Conservation (phyloP, 2,113 vertebrate genomes). For the Perognathus longimembris region DNA sequence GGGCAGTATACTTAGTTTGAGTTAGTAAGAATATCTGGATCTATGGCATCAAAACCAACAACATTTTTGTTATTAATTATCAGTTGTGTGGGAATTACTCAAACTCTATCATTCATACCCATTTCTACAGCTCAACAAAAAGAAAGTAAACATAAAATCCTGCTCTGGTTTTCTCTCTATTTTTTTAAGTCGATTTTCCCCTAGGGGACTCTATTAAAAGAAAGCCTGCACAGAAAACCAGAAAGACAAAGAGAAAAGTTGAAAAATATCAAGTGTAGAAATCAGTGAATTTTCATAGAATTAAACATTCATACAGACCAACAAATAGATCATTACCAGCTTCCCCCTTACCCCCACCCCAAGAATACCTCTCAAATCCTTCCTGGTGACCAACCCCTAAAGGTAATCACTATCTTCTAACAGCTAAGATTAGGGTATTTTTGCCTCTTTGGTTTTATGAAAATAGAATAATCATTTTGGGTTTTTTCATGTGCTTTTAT, state of each 20-base stretch:
- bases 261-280: not conserved
- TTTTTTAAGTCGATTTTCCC: not conserved
- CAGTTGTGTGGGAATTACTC: not conserved
- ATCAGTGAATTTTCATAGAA: conserved; percentile 33
- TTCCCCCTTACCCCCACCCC: too few relatives aligned
- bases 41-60: not conserved
- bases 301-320: not conserved
- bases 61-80: not conserved
- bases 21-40: not conserved
- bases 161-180: not conserved
- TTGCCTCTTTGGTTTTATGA: conserved; percentile 33
- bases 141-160: not conserved
- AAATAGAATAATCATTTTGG: not conserved
- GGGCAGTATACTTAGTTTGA: not conserved
- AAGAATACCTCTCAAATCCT: not conserved
- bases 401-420: not conserved
- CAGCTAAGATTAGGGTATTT: not conserved
- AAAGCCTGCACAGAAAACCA: not conserved
- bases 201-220: not conserved
- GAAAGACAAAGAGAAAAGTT: not conserved
- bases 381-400: not conserved
- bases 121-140: not conserved
- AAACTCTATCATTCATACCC: not conserved
- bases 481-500: not conserved
- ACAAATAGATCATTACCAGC: not conserved